Evolutionary conservation across 2,797 vertebrate species (phyloP), one percentile per base, ranked within the genome.

Genomic region (Acanthurus tractus): DNA sequence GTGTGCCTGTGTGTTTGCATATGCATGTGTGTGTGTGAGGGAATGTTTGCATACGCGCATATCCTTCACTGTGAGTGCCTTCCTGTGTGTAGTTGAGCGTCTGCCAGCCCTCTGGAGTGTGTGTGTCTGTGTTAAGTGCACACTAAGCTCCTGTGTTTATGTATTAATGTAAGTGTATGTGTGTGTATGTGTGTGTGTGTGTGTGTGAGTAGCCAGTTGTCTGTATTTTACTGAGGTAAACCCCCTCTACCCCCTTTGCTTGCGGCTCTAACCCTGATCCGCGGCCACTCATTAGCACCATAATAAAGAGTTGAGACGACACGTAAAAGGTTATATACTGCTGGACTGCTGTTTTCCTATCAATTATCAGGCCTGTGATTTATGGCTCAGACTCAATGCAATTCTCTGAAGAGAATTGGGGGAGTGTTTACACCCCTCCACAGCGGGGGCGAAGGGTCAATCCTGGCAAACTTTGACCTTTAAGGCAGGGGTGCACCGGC

Each of bases 251-350:
- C 69, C 78, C 36, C 70, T 78, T 45, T 40, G 64, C 85, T 83
- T 1, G 23, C 79, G 15, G 87, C 86, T 83, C 85, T 84, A 83
- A 85, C 91, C 92, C 95, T 96, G 96, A 97, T 97, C 96, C 96
- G 95, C 94, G 93, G 96, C 96, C 96, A 95, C 97, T 98, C 97
- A 97, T 99, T 99, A 99, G 97, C 97, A 97, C 96, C 96, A 96
- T 97, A 97, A 97, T 99, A 98, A 98, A 98, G 96, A 97, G 97
- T 96, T 97, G 97, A 96, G 97, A 98, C 97, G 96, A 97, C 97
- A 97, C 97, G 97, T 99, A 98, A 99, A 99, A 99, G 97, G 96
- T 99, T 99, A 99, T 99, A 99, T 99, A 99, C 97, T 98, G 97
- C 97, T 94, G 95, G 96, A 97, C 96, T 95, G 96, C 97, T 98